phyloP scores from a whole-genome alignment of 92 coral and sea anemone genomes.

The Porites divaricata region DNA sequence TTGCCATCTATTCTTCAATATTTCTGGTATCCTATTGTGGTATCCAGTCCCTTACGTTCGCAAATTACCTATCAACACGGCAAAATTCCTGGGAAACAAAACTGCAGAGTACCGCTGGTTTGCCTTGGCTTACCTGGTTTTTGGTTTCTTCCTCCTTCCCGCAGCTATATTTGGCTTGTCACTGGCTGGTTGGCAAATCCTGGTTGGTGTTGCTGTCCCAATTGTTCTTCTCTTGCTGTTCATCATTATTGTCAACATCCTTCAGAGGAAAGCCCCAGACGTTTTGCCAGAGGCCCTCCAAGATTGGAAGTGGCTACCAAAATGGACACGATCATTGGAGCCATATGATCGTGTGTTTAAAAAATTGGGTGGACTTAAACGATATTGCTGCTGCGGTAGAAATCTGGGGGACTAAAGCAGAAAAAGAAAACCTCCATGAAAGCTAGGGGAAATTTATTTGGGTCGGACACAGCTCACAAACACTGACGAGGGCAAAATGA shows the following conservation, averaged over 20 bases:
- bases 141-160: slow-evolving; percentile 94
- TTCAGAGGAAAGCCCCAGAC: slow-evolving; percentile 84
- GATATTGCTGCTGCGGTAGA: slow-evolving; percentile 22
- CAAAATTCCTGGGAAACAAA: slow-evolving; percentile 93
- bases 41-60: slow-evolving; percentile 93
- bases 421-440: too few relatives aligned
- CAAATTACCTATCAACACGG: slow-evolving; percentile 87
- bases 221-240: slow-evolving; percentile 75
- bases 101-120: slow-evolving; percentile 97
- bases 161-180: slow-evolving; percentile 96
- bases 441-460: too few relatives aligned
- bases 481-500: too few relatives aligned
- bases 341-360: slow-evolving; percentile 83
- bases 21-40: slow-evolving; percentile 91
- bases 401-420: not conserved
- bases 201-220: slow-evolving; percentile 87
- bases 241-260: slow-evolving; percentile 73
- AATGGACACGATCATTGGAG: slow-evolving; percentile 83
- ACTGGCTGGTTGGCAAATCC: slow-evolving; percentile 96
- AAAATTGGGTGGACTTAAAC: slow-evolving; percentile 71
- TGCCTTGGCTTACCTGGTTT: slow-evolving; percentile 92
- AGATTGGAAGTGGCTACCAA: slow-evolving; percentile 98
- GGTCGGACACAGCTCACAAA: too few relatives aligned
- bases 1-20: slow-evolving; percentile 96
- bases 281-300: slow-evolving; percentile 73